These are phyloP conservation scores for Cynodonichthys magdalenae DNA, from an alignment of 2,797 vertebrate genomes.

Conservation along the genomic window DNA sequence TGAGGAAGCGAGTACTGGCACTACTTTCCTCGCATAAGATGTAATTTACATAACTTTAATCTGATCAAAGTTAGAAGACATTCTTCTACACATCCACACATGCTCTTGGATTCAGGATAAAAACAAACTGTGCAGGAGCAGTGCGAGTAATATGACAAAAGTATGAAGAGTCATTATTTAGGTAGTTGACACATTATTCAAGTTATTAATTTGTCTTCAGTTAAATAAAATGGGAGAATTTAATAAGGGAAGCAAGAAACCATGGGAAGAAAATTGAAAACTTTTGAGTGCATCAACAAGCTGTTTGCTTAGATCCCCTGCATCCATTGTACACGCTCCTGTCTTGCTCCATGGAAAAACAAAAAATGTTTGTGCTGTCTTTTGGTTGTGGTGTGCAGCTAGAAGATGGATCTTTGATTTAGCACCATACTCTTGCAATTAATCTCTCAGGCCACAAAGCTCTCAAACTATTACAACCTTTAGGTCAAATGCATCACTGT, in stretches of 20 bases:
- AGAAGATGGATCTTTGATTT: slow-evolving; percentile 61
- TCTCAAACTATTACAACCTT: slow-evolving; percentile 55
- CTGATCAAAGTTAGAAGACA: slow-evolving; percentile 46
- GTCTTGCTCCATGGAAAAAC: slow-evolving; percentile 34
- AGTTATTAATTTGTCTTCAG: slow-evolving; percentile 29
- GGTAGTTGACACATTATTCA: slow-evolving; percentile 11
- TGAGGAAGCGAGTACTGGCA: slow-evolving; percentile 30
- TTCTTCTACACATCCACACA: slow-evolving; percentile 1
- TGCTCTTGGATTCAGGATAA: slow-evolving; percentile 12
- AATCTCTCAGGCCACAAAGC: slow-evolving; percentile 59
- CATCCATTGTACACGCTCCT: slow-evolving; percentile 22
- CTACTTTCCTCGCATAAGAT: slow-evolving; percentile 31
- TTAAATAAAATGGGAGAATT: slow-evolving; percentile 14
- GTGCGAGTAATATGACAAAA: slow-evolving; percentile 10
- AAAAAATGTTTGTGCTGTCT: slow-evolving; percentile 18
- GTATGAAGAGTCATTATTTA: slow-evolving; percentile 15
- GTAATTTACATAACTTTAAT: slow-evolving; percentile 59
- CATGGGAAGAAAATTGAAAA: slow-evolving; percentile 2
- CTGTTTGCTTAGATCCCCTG: slow-evolving; percentile 19
- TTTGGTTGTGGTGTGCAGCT: slow-evolving; percentile 35
- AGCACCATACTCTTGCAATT: slow-evolving; percentile 50
- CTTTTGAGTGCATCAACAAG: neutral
- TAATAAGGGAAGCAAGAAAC: slow-evolving; percentile 1
- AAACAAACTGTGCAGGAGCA: slow-evolving; percentile 30
- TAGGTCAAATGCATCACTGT: slow-evolving; percentile 63